Conservation (phyloP, 2,888 invertebrate species). For the Eurois occulta region DNA sequence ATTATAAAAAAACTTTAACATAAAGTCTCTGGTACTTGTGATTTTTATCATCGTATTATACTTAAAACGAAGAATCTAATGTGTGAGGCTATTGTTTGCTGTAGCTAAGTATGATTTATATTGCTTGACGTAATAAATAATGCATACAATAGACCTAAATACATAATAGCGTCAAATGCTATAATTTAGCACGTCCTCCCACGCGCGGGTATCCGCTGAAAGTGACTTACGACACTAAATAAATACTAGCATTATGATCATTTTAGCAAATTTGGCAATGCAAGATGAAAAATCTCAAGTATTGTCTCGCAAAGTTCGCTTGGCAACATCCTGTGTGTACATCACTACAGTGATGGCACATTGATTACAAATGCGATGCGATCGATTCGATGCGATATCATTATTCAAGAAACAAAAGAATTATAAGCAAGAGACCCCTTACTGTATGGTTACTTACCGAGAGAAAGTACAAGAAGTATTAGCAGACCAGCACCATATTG, state of each 20-base stretch:
- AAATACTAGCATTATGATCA: slow-evolving; percentile 33
- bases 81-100: slow-evolving; percentile 48
- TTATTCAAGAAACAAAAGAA: not conserved
- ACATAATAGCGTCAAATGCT: slow-evolving; percentile 82
- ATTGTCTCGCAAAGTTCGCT: slow-evolving; percentile 31
- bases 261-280: slow-evolving; percentile 36
- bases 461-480: not conserved
- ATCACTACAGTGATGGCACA: slow-evolving; percentile 15
- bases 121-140: slow-evolving; percentile 76
- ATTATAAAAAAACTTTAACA: not conserved
- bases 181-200: slow-evolving; percentile 80
- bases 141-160: slow-evolving; percentile 82
- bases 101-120: slow-evolving; percentile 50
- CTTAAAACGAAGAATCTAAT: not conserved
- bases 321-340: slow-evolving; percentile 24
- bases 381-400: no score
- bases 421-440: not conserved
- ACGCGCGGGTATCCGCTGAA: slow-evolving; percentile 68
- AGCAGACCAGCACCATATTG: not conserved
- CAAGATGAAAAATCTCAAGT: slow-evolving; percentile 27
- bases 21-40: not conserved
- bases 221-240: slow-evolving; percentile 47
- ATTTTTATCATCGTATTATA: not conserved
- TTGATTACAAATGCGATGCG: slow-evolving; percentile 1
- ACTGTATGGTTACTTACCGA: not conserved